A percentile compares a stretch with the other conserved stretches of the same genome.
Evolutionary conservation across 2,888 invertebrate species (phyloP).

Genomic region (Leuctra nigra): DNA sequence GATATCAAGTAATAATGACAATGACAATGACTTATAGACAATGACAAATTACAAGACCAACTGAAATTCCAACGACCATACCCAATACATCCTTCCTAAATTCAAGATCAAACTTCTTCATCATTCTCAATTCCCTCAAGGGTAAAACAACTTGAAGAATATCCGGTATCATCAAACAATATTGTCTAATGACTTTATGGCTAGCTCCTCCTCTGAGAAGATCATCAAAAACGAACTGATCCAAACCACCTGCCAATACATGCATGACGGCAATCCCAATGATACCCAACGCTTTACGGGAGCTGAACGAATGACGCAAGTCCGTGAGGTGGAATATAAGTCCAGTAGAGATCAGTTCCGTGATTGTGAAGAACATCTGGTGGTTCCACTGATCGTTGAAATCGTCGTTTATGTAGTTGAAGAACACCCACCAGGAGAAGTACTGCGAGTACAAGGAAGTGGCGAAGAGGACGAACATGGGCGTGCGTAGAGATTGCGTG

Average conservation of each 20-base stretch:
- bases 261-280: conserved; percentile 54
- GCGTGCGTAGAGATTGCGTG: conserved; percentile 46
- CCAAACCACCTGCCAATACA: conserved; percentile 54
- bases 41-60: conserved; percentile 40
- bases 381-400: conserved; percentile 64
- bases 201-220: conserved; percentile 55
- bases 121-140: conserved; percentile 42
- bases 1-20: too few relatives aligned
- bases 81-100: conserved; percentile 35
- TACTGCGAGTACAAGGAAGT: conserved; percentile 61
- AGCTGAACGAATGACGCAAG: conserved; percentile 44
- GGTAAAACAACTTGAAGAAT: conserved; percentile 55
- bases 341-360: conserved; percentile 54
- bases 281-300: conserved; percentile 50
- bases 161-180: conserved; percentile 62
- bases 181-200: conserved; percentile 59
- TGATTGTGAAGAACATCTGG: conserved; percentile 56
- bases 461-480: conserved; percentile 55
- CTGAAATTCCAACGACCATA: conserved; percentile 35
- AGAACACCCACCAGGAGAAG: conserved; percentile 63
- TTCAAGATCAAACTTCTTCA: conserved; percentile 35
- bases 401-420: conserved; percentile 65
- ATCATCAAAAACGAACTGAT: conserved; percentile 59
- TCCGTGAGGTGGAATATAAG: conserved; percentile 52
- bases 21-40: too few relatives aligned